Conservation (phyloP, 2,113 vertebrate species). For the Plecotus auritus region DNA sequence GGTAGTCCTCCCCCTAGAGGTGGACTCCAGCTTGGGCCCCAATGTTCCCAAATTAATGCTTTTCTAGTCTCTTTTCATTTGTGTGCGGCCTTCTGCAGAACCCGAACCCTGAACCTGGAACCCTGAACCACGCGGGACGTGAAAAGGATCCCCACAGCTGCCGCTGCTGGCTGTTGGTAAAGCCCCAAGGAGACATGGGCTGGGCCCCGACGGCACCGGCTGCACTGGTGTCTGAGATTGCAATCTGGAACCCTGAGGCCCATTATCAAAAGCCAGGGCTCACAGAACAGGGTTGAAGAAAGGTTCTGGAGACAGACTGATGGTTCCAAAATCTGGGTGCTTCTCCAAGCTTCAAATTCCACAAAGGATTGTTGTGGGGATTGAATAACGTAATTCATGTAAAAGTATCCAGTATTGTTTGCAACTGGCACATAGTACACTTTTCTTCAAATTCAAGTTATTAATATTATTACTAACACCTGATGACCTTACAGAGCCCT, state of each 20-base stretch:
- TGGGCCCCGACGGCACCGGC: background rate
- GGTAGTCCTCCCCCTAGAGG: too few relatives aligned
- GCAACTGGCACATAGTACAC: background rate
- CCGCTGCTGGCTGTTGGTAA: background rate
- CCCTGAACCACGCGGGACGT: too few relatives aligned
- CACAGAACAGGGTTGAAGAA: background rate
- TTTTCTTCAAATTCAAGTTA: background rate
- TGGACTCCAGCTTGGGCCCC: too few relatives aligned
- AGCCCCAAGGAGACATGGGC: background rate
- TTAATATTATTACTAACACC: background rate
- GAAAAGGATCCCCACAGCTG: too few relatives aligned
- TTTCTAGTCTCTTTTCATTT: too few relatives aligned
- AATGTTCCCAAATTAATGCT: too few relatives aligned
- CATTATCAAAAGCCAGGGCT: background rate
- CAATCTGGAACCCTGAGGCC: background rate
- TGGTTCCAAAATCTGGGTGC: background rate
- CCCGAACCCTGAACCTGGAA: too few relatives aligned
- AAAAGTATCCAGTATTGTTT: background rate
- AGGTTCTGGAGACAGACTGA: background rate
- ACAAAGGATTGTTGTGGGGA: background rate
- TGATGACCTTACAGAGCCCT: background rate
- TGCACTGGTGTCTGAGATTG: background rate
- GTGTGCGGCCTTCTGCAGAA: too few relatives aligned
- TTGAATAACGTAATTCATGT: background rate
- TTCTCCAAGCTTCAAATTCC: background rate